phyloP scores from a whole-genome alignment of 2,797 vertebrate species.

The Enteromius trimaculatus region DNA sequence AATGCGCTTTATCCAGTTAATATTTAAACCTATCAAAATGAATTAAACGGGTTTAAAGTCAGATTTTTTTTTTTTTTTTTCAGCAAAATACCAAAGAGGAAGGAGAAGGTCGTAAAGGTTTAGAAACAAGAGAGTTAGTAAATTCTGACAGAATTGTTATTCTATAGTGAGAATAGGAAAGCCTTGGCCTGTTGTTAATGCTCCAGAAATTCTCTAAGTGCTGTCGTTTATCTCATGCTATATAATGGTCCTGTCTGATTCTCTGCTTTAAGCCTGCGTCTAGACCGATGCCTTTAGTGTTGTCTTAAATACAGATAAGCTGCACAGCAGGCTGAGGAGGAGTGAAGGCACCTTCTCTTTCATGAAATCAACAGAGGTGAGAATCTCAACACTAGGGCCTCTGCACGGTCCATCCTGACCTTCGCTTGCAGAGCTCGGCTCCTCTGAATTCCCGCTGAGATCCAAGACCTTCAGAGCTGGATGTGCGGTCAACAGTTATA shows the following conservation, averaged over 20 bases:
- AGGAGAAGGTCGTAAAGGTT: not conserved
- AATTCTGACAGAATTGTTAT: not conserved
- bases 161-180: not conserved
- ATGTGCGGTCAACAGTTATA: conserved; percentile 49
- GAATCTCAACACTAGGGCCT: conserved; percentile 63
- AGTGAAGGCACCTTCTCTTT: conserved; percentile 43
- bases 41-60: not conserved
- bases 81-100: not conserved
- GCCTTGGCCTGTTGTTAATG: not conserved
- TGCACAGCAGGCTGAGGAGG: conserved; percentile 40
- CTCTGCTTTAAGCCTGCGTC: conserved; percentile 57
- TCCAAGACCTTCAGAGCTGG: conserved; percentile 44
- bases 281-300: conserved; percentile 54
- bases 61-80: too few species aligned
- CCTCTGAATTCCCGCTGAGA: conserved; percentile 52
- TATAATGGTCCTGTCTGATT: conserved; percentile 21
- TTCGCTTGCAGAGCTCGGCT: conserved; percentile 55
- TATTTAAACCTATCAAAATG: not conserved
- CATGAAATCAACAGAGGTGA: conserved; percentile 61
- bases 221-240: conserved; percentile 28
- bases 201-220: too few species aligned
- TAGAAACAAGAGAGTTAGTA: not conserved
- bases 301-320: conserved; percentile 61
- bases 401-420: conserved; percentile 65
- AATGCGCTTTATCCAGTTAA: not conserved